Conservation (phyloP, 2,888 invertebrate genomes). For the Buathra laborator region DNA sequence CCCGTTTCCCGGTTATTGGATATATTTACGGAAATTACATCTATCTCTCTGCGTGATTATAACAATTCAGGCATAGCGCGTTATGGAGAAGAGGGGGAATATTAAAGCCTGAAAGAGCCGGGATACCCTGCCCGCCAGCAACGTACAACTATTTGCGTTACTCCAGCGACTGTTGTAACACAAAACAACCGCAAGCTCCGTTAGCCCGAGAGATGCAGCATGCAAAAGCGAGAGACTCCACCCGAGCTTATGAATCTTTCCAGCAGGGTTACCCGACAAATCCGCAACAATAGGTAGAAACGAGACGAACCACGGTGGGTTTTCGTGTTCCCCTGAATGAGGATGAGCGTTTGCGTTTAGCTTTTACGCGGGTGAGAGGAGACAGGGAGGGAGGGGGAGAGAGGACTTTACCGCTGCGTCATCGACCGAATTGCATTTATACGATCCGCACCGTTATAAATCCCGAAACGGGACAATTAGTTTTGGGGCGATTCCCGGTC, state of each 20-base stretch:
- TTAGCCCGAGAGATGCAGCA: not conserved
- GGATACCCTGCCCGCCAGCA: not conserved
- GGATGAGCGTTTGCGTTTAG: constrained; percentile 16
- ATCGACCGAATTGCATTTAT: constrained; percentile 54
- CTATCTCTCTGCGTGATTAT: too few species aligned
- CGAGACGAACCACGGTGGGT: constrained; percentile 18
- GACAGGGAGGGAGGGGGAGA: too few species aligned
- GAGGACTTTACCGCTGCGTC: constrained; percentile 27
- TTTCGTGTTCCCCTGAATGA: not conserved
- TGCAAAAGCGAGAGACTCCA: not conserved
- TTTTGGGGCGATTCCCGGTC: constrained; percentile 5
- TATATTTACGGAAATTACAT: too few species aligned
- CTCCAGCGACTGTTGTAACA: constrained; percentile 6
- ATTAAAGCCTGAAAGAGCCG: too few species aligned
- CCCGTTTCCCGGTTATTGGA: too few species aligned
- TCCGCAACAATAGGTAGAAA: constrained; percentile 22
- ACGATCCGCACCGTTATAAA: constrained; percentile 46
- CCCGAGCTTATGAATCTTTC: constrained; percentile 36
- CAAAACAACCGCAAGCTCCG: constrained; percentile 37
- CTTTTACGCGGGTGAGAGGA: not conserved
- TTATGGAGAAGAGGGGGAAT: too few species aligned
- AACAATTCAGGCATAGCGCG: too few species aligned
- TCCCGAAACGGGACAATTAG: constrained; percentile 58
- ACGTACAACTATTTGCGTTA: too few species aligned
- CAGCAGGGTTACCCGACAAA: not conserved